These are phyloP conservation scores for Zaprionus africanus DNA, from an alignment of 1,140 invertebrate species.

Conservation along the genomic window DNA sequence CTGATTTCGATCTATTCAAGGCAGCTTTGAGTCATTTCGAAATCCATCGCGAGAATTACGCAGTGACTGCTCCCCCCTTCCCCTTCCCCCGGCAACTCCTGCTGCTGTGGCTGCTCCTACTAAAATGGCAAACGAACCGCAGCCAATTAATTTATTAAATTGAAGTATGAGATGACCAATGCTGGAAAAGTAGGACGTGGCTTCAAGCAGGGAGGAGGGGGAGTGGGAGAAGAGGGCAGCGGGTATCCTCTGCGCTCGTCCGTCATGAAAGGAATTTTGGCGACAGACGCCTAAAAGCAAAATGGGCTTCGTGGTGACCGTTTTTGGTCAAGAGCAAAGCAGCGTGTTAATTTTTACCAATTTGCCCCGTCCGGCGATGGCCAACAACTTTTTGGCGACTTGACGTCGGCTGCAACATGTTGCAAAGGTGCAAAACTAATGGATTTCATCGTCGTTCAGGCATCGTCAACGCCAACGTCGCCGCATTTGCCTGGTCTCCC, in stretches of 20 bases:
- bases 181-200: slow-evolving; percentile 30
- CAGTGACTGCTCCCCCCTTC: neutral
- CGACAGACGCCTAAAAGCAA: slow-evolving; percentile 83
- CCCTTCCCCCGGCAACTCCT: neutral
- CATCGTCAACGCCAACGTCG: slow-evolving; percentile 44
- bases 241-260: neutral
- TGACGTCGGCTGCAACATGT: slow-evolving; percentile 70
- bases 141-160: slow-evolving; percentile 85
- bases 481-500: slow-evolving; percentile 10
- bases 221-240: neutral
- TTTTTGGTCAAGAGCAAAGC: slow-evolving; percentile 83
- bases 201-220: neutral
- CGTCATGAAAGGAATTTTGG: slow-evolving; percentile 80
- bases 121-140: slow-evolving; percentile 59
- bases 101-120: neutral
- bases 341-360: slow-evolving; percentile 83
- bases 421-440: slow-evolving; percentile 82
- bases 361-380: slow-evolving; percentile 67
- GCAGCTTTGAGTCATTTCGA: slow-evolving; percentile 69
- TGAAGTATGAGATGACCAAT: slow-evolving; percentile 75
- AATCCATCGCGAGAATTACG: slow-evolving; percentile 36
- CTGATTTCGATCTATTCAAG: slow-evolving; percentile 77
- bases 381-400: slow-evolving; percentile 47
- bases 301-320: slow-evolving; percentile 76
- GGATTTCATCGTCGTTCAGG: slow-evolving; percentile 73